Evolutionary conservation across 1,140 invertebrate species (phyloP).

Genomic region (Leptopilina boulardi): DNA sequence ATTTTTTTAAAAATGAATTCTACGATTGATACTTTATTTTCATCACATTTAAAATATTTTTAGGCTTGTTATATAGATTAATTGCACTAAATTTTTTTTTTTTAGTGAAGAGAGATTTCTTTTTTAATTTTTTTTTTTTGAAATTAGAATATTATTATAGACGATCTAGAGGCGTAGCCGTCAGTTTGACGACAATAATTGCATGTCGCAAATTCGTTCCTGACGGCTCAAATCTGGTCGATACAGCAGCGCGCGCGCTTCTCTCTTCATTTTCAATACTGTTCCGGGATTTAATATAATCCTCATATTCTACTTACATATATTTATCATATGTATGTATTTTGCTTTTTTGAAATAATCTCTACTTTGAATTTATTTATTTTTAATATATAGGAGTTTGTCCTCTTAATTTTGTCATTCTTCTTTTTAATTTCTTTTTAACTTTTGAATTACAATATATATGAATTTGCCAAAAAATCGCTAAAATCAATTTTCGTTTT

Average conservation of each 20-base stretch:
- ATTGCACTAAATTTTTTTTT: not conserved
- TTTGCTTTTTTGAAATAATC: not conserved
- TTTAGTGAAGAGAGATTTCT: not conserved
- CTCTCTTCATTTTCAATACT: constrained; percentile 28
- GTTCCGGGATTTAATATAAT: not conserved
- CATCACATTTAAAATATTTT: not conserved
- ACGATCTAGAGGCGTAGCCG: constrained; percentile 38
- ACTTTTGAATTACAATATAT: too few species aligned
- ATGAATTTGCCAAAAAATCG: too few species aligned
- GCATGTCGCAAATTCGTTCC: constrained; percentile 39
- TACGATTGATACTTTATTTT: not conserved
- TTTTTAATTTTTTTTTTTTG: constrained; percentile 4
- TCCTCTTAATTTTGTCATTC: too few species aligned
- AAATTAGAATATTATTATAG: constrained; percentile 21
- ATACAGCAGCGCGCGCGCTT: constrained; percentile 50
- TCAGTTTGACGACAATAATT: constrained; percentile 44
- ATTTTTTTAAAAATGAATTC: not conserved
- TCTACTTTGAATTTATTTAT: not conserved
- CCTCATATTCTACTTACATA: not conserved
- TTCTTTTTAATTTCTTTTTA: too few species aligned
- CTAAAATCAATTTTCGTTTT: too few species aligned
- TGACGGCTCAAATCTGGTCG: constrained; percentile 43
- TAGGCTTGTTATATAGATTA: not conserved
- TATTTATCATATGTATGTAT: not conserved
- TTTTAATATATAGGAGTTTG: too few species aligned